Percentiles rank a stretch among this genome's conserved stretches.
These are phyloP conservation scores for Tachina grossa DNA, from an alignment of 2,888 invertebrate genomes.

Conservation along the genomic window DNA sequence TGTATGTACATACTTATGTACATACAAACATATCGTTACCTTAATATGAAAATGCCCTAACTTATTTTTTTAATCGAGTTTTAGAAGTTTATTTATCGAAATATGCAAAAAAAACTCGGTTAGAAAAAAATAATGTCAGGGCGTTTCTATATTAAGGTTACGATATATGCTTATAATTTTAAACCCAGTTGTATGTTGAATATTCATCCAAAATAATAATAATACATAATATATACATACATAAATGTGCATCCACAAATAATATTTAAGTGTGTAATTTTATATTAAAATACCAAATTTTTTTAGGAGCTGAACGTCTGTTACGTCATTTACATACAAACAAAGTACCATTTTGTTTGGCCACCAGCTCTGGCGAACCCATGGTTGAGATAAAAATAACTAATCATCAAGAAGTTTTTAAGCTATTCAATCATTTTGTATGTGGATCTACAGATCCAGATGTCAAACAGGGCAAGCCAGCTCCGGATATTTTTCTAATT, in stretches of 20 bases:
- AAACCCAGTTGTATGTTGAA: too few relatives aligned
- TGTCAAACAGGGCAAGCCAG: constrained; percentile 93
- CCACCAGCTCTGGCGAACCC: constrained; percentile 91
- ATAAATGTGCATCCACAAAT: background rate
- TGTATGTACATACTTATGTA: too few relatives aligned
- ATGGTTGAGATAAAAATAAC: constrained; percentile 89
- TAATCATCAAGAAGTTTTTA: constrained; percentile 86
- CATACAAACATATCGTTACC: too few relatives aligned
- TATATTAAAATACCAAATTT: background rate
- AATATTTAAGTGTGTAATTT: background rate
- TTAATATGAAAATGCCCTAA: too few relatives aligned
- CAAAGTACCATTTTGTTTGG: constrained; percentile 92
- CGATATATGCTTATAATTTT: too few relatives aligned
- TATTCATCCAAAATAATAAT: too few relatives aligned
- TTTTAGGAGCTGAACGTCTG: constrained; percentile 90
- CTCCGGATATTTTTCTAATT: constrained; percentile 93
- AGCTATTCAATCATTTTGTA: constrained; percentile 89
- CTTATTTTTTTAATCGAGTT: too few relatives aligned
- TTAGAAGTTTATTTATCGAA: too few relatives aligned
- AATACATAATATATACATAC: background rate
- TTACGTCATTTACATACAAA: constrained; percentile 89
- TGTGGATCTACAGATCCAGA: constrained; percentile 91
- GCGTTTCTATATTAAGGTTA: too few relatives aligned
- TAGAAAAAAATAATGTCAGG: too few relatives aligned
- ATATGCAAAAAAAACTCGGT: too few relatives aligned